phyloP scores from a whole-genome alignment of 2,113 vertebrate genomes.

The Thamnophis sirtalis region DNA sequence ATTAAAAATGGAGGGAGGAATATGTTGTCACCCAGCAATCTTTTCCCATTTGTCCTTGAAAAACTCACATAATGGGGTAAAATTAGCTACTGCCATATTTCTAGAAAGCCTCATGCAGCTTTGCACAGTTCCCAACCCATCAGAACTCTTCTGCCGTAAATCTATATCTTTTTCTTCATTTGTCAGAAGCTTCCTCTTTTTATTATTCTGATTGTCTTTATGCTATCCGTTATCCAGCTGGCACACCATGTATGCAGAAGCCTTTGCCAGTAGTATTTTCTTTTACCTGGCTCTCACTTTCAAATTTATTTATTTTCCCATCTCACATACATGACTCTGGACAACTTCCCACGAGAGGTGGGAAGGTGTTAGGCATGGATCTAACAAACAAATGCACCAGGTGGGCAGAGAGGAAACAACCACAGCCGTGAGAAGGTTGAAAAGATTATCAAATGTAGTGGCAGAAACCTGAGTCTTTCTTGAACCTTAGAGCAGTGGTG shows the following conservation, averaged over 20 bases:
- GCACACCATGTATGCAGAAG: not conserved
- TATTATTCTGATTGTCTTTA: not conserved
- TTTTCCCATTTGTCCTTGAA: not conserved
- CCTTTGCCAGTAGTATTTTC: not conserved
- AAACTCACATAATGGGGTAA: not conserved
- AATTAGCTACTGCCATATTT: not conserved
- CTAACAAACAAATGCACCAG: not conserved
- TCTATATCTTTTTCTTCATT: not conserved
- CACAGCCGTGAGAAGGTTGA: not conserved
- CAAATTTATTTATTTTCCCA: not conserved
- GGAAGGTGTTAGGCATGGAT: not conserved
- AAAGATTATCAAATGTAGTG: not conserved
- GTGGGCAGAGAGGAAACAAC: not conserved
- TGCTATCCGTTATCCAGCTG: not conserved
- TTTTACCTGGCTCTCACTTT: not conserved
- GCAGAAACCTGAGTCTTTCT: not conserved
- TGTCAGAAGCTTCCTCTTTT: not conserved
- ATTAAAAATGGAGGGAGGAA: not conserved
- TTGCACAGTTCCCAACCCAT: not conserved
- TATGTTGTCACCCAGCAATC: not conserved
- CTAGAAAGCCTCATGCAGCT: not conserved
- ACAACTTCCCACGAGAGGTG: not conserved
- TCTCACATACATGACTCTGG: not conserved
- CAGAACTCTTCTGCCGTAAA: not conserved
- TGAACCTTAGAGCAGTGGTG: not conserved